Percentiles rank a stretch among this genome's conserved stretches.
These are phyloP conservation scores for Bergia sp. DNA, from an alignment of 92 coral and sea anemone genomes.

Conservation along the genomic window DNA sequence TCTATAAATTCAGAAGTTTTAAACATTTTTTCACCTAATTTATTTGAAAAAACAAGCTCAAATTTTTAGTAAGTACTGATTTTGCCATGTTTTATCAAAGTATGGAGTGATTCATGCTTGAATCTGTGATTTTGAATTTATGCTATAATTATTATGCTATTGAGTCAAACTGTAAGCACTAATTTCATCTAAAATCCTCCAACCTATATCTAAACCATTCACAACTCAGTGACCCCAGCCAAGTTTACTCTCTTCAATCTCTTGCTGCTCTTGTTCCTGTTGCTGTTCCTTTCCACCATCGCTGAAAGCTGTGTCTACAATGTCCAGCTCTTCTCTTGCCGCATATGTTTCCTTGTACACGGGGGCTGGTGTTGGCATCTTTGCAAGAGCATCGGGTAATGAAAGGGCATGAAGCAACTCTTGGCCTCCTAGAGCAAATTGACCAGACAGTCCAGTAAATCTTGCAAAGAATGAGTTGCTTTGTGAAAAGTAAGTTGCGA, in stretches of 20 bases:
- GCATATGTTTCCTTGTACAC: slow-evolving; percentile 15
- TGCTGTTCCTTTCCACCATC: slow-evolving; percentile 59
- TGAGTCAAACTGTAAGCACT: too few relatives aligned
- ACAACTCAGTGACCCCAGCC: slow-evolving; percentile 64
- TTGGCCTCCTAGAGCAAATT: slow-evolving; percentile 53
- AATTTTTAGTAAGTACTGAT: too few relatives aligned
- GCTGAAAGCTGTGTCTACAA: slow-evolving; percentile 50
- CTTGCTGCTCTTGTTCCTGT: slow-evolving; percentile 65
- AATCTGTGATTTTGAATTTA: too few relatives aligned
- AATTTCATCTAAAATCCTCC: too few relatives aligned
- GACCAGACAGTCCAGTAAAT: background rate
- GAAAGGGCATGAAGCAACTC: slow-evolving; percentile 64
- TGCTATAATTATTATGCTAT: too few relatives aligned
- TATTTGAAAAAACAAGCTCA: too few relatives aligned
- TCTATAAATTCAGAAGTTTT: too few relatives aligned
- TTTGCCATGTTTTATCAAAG: too few relatives aligned
- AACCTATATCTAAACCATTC: background rate
- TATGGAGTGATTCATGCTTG: too few relatives aligned
- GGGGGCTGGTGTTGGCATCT: slow-evolving; percentile 60
- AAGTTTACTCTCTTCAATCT: slow-evolving; percentile 63
- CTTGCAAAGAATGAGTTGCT: background rate
- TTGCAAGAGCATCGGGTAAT: slow-evolving; percentile 61
- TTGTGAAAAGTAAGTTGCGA: too few relatives aligned
- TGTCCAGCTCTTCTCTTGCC: slow-evolving; percentile 50
- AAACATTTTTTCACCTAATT: too few relatives aligned